A percentile compares a stretch with the other conserved stretches of the same genome.
phyloP scores from a whole-genome alignment of 2,888 invertebrate species.

The Acleris cristana region DNA sequence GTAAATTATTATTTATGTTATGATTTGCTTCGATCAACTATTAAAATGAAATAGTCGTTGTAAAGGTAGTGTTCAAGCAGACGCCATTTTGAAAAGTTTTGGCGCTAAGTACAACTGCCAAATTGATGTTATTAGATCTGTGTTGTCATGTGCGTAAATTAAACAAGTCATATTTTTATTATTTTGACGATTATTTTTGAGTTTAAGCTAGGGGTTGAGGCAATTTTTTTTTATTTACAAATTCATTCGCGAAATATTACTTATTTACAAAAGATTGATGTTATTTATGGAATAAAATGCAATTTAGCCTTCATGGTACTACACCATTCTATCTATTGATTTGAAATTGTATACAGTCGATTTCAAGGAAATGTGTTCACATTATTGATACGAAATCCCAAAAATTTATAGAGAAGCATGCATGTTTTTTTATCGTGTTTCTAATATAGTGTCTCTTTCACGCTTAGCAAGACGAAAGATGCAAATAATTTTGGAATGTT shows the following conservation, averaged over 20 bases:
- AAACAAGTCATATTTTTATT: slow-evolving; percentile 44
- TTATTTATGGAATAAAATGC: slow-evolving; percentile 9
- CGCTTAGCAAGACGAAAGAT: too few relatives aligned
- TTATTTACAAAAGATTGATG: slow-evolving; percentile 28
- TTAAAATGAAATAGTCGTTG: too few relatives aligned
- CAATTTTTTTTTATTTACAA: slow-evolving; percentile 53
- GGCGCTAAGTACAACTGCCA: slow-evolving; percentile 48
- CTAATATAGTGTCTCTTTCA: too few relatives aligned
- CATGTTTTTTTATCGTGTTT: too few relatives aligned
- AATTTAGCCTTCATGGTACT: slow-evolving; percentile 4
- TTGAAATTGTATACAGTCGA: neutral
- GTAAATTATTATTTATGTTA: too few relatives aligned
- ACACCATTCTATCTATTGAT: slow-evolving; percentile 2
- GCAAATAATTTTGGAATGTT: too few relatives aligned
- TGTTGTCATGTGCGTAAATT: slow-evolving; percentile 16
- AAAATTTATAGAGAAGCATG: too few relatives aligned
- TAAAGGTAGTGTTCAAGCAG: neutral
- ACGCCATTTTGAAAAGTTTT: slow-evolving; percentile 36
- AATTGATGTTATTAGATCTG: slow-evolving; percentile 31
- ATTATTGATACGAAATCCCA: too few relatives aligned
- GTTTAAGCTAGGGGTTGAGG: slow-evolving; percentile 52
- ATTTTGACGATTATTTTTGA: slow-evolving; percentile 43
- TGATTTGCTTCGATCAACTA: too few relatives aligned
- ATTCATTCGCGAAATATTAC: slow-evolving; percentile 39
- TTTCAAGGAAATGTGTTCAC: too few relatives aligned